Evolutionary conservation across 2,113 vertebrate genomes (phyloP).

Genomic region (Hoplias malabaricus): DNA sequence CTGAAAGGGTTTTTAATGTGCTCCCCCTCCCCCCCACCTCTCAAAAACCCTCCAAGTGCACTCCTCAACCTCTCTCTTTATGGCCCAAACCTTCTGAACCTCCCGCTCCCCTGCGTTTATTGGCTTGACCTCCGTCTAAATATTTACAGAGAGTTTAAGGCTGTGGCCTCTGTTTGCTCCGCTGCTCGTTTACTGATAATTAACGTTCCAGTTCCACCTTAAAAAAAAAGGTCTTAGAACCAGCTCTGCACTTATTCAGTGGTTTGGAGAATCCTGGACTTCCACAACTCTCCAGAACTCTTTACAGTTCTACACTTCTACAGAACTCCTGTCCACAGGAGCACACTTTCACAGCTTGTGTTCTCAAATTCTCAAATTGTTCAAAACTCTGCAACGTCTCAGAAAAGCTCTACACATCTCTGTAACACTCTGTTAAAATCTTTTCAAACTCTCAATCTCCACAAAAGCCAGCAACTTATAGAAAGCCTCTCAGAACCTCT

Average conservation of each 20-base stretch:
- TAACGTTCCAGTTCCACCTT: constrained; percentile 55
- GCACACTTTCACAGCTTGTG: too few relatives aligned
- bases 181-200: constrained; percentile 62
- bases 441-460: too few relatives aligned
- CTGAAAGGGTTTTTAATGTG: constrained; percentile 58
- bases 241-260: constrained; percentile 1
- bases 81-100: neutral
- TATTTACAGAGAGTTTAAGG: constrained; percentile 67
- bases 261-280: neutral
- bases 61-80: constrained; percentile 40
- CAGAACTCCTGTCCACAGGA: neutral
- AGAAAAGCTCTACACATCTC: too few relatives aligned
- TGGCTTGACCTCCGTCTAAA: constrained; percentile 55
- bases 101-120: constrained; percentile 29
- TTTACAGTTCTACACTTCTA: neutral
- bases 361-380: too few relatives aligned
- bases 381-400: too few relatives aligned
- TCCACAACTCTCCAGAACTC: neutral
- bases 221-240: constrained; percentile 49
- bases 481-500: too few relatives aligned
- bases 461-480: too few relatives aligned
- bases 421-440: too few relatives aligned
- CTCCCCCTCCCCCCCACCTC: constrained; percentile 5
- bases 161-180: constrained; percentile 53
- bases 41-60: constrained; percentile 44